Evolutionary conservation across 1,140 invertebrate species (phyloP), one percentile per base, ranked within the genome.

Genomic region (Heliconius congener): DNA sequence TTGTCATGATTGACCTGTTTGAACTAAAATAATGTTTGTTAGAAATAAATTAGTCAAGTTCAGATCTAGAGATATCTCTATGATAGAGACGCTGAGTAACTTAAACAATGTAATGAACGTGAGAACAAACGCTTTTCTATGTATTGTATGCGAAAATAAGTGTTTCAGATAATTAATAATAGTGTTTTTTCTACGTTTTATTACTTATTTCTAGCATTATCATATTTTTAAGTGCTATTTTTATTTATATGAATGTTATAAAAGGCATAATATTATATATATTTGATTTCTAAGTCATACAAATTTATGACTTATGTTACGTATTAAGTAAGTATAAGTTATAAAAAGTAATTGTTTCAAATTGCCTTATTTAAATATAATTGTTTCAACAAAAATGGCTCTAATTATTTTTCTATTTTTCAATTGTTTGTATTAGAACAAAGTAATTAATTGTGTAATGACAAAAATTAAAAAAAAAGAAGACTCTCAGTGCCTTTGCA

Each of bases 81-180:
- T 66, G 4, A 66, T 30, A 66, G 60, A 30, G 23, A 66, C 60
- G 27, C 60, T 13, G 60, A 66, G 23, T 60, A 60, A 60, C 27
- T 66, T 30, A 66, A 66, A 66, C 60, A 66, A 66, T 66, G 11
- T 66, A 66, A 66, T 66, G 60, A 66, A 84, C 79, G 79, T 81
- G 77, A 81, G 85, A 83, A 80, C 84, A 81, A 85, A 82, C 82
- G 85, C 76, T 80, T 72, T 39, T 39, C 71, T 42, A n/a, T 72
- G 71, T 72, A 39, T 72, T 72, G 34, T 42, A 13, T 66, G 60
- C 27, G 11, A 66, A 66, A 66, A 27, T 66, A 66, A 66, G 30
- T 66, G 60, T 66, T 66, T 66, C 11, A 23, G 60, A 66, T 30
- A 30, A 66, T 66, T 27, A 30, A 27, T 66, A 27, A 66, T 30